phyloP scores from a whole-genome alignment of 2,888 invertebrate species.

The Aelia acuminata region DNA sequence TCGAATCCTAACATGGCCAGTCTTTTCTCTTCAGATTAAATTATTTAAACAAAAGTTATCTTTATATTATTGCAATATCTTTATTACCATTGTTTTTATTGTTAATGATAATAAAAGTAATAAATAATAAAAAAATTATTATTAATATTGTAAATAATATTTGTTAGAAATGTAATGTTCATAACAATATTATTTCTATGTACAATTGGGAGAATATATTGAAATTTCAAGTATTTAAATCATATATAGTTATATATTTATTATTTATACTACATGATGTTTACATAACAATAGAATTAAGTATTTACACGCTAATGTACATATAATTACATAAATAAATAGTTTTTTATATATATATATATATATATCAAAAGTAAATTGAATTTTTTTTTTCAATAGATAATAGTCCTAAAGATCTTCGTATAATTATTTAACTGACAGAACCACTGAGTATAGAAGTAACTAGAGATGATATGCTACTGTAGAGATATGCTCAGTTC shows the following conservation, averaged over 20 bases:
- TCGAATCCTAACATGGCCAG: no score
- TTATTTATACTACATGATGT: background rate
- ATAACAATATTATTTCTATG: background rate
- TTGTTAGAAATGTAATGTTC: background rate
- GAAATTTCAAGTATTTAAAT: background rate
- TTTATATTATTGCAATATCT: background rate
- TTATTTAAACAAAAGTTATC: background rate
- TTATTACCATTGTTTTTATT: no score
- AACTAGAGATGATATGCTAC: no score
- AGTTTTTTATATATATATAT: background rate
- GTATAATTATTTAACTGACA: background rate
- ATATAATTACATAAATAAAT: background rate
- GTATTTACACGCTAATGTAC: background rate
- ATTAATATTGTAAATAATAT: slow-evolving; percentile 9
- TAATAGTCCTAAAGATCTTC: background rate
- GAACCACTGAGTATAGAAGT: no score
- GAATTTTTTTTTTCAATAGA: no score
- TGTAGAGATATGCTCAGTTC: no score
- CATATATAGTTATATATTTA: background rate
- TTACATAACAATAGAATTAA: background rate
- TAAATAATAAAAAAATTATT: no score
- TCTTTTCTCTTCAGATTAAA: no score
- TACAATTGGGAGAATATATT: background rate
- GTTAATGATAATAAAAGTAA: no score
- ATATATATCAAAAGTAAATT: no score